Evolutionary conservation across 2,113 vertebrate species (phyloP).

Genomic region (Aramus guarauna): DNA sequence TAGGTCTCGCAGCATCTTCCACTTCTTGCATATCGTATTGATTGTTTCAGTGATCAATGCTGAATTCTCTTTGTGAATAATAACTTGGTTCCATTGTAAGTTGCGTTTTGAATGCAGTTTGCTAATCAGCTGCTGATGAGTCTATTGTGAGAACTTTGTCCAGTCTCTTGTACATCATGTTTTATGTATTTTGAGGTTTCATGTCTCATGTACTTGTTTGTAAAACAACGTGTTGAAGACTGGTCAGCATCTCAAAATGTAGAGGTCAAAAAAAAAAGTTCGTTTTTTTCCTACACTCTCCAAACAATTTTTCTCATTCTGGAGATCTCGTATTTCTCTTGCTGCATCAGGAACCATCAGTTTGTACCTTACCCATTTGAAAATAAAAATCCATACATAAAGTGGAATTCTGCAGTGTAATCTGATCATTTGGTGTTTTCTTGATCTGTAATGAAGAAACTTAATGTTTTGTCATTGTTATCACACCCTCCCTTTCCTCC

Average conservation of each 20-base stretch:
- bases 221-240: background rate
- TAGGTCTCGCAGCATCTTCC: background rate
- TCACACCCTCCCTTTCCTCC: background rate
- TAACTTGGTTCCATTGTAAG: background rate
- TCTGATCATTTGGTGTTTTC: background rate
- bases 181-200: background rate
- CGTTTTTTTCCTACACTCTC: background rate
- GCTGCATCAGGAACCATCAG: background rate
- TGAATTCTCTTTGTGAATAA: background rate
- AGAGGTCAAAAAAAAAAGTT: background rate
- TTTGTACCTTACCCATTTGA: background rate
- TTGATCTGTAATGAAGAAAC: background rate
- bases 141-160: background rate
- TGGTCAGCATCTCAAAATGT: background rate
- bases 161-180: background rate
- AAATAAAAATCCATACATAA: background rate
- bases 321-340: background rate
- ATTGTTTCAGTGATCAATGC: background rate
- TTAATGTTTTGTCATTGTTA: background rate
- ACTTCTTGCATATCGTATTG: background rate
- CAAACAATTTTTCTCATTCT: background rate
- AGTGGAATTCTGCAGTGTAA: background rate
- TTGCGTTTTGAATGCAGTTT: background rate
- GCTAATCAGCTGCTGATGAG: background rate
- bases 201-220: background rate